phyloP scores from a whole-genome alignment of 2,888 invertebrate species.

The Aproaerema taeniolella region DNA sequence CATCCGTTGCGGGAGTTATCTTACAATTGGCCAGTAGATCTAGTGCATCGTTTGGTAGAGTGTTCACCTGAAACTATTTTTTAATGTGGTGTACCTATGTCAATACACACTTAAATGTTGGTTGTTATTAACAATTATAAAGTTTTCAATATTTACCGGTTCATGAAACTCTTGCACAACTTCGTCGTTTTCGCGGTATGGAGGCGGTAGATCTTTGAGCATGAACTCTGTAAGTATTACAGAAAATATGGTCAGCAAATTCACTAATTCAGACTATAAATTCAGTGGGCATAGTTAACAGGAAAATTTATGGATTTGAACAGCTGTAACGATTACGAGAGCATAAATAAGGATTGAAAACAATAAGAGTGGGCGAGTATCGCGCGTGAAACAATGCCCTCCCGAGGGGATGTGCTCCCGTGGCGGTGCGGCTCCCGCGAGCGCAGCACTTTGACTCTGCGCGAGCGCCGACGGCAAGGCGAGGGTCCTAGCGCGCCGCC shows the following conservation, averaged over 20 bases:
- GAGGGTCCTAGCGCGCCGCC: slow-evolving; percentile 28
- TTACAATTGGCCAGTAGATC: slow-evolving; percentile 63
- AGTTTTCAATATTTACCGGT: slow-evolving; percentile 3
- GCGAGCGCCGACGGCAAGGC: slow-evolving; percentile 21
- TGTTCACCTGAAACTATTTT: slow-evolving; percentile 34
- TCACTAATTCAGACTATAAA: too few species aligned
- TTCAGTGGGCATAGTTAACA: slow-evolving; percentile 38
- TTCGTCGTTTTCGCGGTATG: slow-evolving; percentile 54
- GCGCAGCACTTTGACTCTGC: slow-evolving; percentile 24
- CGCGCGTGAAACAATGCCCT: slow-evolving; percentile 37
- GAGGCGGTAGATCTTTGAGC: slow-evolving; percentile 61
- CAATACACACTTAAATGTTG: neutral
- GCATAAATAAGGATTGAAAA: slow-evolving; percentile 45
- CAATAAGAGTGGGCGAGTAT: slow-evolving; percentile 38
- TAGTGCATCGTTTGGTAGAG: slow-evolving; percentile 50
- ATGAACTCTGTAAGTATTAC: slow-evolving; percentile 52
- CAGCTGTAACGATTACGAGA: slow-evolving; percentile 47
- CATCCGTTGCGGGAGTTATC: slow-evolving; percentile 34
- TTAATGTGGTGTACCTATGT: too few species aligned
- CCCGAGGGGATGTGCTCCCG: slow-evolving; percentile 38
- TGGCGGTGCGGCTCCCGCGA: slow-evolving; percentile 14
- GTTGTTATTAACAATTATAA: too few species aligned
- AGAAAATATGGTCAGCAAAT: slow-evolving; percentile 29
- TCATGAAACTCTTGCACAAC: slow-evolving; percentile 19
- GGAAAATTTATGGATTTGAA: slow-evolving; percentile 41